Evolutionary conservation across 37 sponge, comb jelly and placozoan genomes (phyloP), one percentile per base, ranked within the genome.

Genomic region (Bolinopsis microptera): DNA sequence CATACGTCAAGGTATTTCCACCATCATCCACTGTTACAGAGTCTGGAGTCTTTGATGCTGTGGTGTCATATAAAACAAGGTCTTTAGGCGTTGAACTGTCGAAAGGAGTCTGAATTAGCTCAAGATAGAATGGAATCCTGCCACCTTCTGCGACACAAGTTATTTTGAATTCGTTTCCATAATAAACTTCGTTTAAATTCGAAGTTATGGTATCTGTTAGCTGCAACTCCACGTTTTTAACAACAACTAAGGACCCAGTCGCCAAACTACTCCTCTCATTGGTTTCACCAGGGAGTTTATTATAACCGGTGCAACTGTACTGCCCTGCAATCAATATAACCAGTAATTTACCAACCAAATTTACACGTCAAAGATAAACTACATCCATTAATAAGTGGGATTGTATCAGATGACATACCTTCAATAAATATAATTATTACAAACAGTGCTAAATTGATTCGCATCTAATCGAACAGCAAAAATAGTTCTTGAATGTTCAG

Each of bases 301-400:
- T 77, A 36, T 77, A 77, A 16, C 80, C 80, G 1, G 21, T 35
- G 1, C 80, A 77, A 21, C 2, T 32, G 35, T 32, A 77, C 37
- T 77, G 80, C 27, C 80, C 80, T 77, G 80, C 3, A 70, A 70
- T 21, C 18, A n/a, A n/a, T n/a, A n/a, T n/a, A n/a, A n/a, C n/a
- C n/a, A n/a, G n/a, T n/a, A n/a, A n/a, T n/a, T n/a, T n/a, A n/a
- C n/a, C n/a, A n/a, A n/a, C n/a, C n/a, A n/a, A n/a, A n/a, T n/a
- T n/a, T n/a, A n/a, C n/a, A n/a, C n/a, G n/a, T n/a, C n/a, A n/a
- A n/a, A n/a, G n/a, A n/a, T n/a, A n/a, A n/a, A n/a, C n/a, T n/a
- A n/a, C n/a, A n/a, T n/a, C n/a, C n/a, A n/a, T n/a, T n/a, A n/a
- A n/a, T n/a, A n/a, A n/a, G n/a, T n/a, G n/a, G n/a, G n/a, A n/a